A percentile compares a stretch with the other conserved stretches of the same genome.
These are phyloP conservation scores for Orestias chungarensis DNA, from an alignment of 2,797 vertebrate genomes.

Conservation along the genomic window DNA sequence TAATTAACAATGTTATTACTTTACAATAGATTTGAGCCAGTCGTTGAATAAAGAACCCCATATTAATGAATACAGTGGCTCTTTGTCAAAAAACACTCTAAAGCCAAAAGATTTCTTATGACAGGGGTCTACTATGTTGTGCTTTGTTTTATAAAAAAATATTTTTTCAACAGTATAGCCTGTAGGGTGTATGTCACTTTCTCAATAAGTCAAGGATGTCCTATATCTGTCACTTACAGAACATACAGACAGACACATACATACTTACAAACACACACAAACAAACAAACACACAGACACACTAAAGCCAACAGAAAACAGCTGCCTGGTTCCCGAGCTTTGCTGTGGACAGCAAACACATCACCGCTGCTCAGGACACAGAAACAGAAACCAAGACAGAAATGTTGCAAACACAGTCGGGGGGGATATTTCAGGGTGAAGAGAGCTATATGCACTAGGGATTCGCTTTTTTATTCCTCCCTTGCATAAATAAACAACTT, in stretches of 20 bases:
- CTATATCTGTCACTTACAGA: slow-evolving; percentile 78
- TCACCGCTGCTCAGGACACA: slow-evolving; percentile 42
- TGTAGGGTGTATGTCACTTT: slow-evolving; percentile 71
- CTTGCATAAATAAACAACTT: slow-evolving; percentile 80
- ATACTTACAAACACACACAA: slow-evolving; percentile 24
- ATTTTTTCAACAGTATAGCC: slow-evolving; percentile 65
- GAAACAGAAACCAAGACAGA: slow-evolving; percentile 46
- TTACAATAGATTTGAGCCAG: not conserved
- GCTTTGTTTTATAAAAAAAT: slow-evolving; percentile 66
- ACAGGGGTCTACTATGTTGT: slow-evolving; percentile 58
- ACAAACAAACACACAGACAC: slow-evolving; percentile 18
- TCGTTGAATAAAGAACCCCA: not conserved
- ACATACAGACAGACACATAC: slow-evolving; percentile 49
- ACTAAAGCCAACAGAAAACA: slow-evolving; percentile 38
- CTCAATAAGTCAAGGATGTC: slow-evolving; percentile 72
- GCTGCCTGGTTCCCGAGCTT: slow-evolving; percentile 53
- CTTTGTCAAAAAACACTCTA: slow-evolving; percentile 24
- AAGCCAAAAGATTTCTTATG: slow-evolving; percentile 50
- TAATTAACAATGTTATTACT: too few relatives aligned
- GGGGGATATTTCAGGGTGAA: slow-evolving; percentile 19
- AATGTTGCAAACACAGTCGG: slow-evolving; percentile 31
- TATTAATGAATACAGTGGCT: slow-evolving; percentile 12
- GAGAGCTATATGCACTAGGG: slow-evolving; percentile 57
- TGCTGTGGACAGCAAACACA: slow-evolving; percentile 64
- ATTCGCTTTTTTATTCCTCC: slow-evolving; percentile 35